Percentiles rank a stretch among this genome's conserved stretches.
These are phyloP conservation scores for Pyrrhopygopsis socrates DNA, from an alignment of 2,888 invertebrate genomes.

Conservation along the genomic window DNA sequence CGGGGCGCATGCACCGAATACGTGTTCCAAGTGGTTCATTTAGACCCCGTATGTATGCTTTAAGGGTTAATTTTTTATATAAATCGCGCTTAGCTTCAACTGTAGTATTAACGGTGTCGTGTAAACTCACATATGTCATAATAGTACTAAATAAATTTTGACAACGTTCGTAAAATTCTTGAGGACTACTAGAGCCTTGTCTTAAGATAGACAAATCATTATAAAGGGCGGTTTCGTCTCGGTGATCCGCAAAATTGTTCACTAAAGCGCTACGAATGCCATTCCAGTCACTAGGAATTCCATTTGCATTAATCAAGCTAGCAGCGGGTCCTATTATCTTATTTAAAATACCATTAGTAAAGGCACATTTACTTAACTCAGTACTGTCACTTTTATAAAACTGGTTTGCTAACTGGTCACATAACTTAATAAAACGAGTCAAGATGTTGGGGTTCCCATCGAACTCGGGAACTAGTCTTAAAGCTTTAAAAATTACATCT, in stretches of 20 bases:
- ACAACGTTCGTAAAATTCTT: not conserved
- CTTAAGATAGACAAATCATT: not conserved
- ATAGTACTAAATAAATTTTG: not conserved
- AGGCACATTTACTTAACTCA: not conserved
- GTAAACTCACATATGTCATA: slow-evolving; percentile 48
- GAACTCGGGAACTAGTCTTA: not conserved
- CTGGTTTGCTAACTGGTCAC: slow-evolving; percentile 73
- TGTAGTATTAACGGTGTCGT: slow-evolving; percentile 46
- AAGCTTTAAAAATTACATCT: not conserved
- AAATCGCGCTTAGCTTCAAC: slow-evolving; percentile 60
- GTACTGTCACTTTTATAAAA: not conserved
- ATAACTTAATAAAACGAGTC: slow-evolving; percentile 80
- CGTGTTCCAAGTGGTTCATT: slow-evolving; percentile 76
- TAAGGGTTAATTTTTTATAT: slow-evolving; percentile 65
- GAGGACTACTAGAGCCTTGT: not conserved
- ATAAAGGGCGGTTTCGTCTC: slow-evolving; percentile 9
- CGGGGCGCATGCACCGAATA: slow-evolving; percentile 70
- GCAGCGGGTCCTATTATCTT: slow-evolving; percentile 1
- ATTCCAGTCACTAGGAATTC: not conserved
- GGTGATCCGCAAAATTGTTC: slow-evolving; percentile 3
- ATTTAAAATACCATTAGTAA: not conserved
- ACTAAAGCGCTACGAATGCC: slow-evolving; percentile 2
- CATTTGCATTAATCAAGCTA: not conserved
- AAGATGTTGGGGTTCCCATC: slow-evolving; percentile 54
- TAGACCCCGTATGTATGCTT: slow-evolving; percentile 67